Conservation (phyloP, 2,113 vertebrate species). For the Sterna hirundo region DNA sequence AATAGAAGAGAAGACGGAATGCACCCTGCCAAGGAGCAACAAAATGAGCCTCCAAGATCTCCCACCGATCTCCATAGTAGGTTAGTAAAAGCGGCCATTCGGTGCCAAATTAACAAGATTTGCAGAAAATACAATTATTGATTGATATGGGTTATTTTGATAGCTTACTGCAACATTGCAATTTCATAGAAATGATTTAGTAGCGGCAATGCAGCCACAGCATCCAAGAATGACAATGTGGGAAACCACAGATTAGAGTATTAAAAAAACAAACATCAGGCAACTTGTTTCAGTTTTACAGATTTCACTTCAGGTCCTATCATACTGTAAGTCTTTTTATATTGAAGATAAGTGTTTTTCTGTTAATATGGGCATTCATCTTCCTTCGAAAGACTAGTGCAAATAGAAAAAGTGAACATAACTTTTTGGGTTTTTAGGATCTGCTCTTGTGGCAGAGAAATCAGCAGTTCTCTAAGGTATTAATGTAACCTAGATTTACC, state of each 20-base stretch:
- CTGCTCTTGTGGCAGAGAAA: background rate
- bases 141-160: background rate
- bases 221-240: too few relatives aligned
- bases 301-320: background rate
- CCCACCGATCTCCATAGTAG: conserved; percentile 74
- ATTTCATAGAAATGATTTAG: background rate
- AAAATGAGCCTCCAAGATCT: conserved; percentile 56
- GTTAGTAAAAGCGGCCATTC: conserved; percentile 50
- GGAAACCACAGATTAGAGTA: background rate
- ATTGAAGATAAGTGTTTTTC: background rate
- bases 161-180: background rate
- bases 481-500: background rate
- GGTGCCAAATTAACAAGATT: background rate
- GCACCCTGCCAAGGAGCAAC: conserved; percentile 19
- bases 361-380: background rate
- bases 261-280: background rate
- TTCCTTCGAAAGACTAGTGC: background rate
- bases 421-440: background rate
- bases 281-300: background rate
- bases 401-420: background rate
- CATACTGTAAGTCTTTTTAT: background rate
- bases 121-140: background rate
- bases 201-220: background rate
- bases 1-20: conserved; percentile 65
- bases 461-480: background rate